Base-by-base conservation (phyloP, 2,888 invertebrate genomes). In the Halictus quadricinctus region DNA sequence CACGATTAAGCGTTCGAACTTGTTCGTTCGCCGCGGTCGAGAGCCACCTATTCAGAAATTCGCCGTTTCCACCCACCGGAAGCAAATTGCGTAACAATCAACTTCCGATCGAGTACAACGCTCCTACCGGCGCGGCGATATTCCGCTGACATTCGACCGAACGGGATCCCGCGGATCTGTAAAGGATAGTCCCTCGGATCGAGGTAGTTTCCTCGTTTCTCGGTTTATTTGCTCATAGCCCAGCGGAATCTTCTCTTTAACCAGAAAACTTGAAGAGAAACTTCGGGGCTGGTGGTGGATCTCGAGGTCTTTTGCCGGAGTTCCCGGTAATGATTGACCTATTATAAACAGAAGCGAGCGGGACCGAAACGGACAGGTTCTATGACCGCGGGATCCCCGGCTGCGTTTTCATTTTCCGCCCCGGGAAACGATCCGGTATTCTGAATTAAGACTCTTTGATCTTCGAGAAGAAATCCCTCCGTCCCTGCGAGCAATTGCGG, bases 301-400 rank as follows among this genome's bases (percentile, higher is more conserved):
- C 60, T 41, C 18, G 41, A 54, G 41, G 41, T 50, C 76, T 15
- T 48, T 43, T n/a, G 25, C 25, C 18, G 25, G 54, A 78, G 41
- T 54, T 48, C 18, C 48, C 69, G 54, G 46, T 54, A 58, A 76
- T 72, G 76, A 76, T 72, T 73, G 76, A 76, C 72, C 60, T n/a
- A 76, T 81, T 76, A 70, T 83, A 81, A 83, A 76, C 58, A 83
- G 76, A 76, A 48, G 29, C 48, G 48, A 54, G 29, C 54, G 15
- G 29, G 69, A 36, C n/a, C 64, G 10, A n/a, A n/a, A 69, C 36
- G 41, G 66, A 58, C 18, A 13, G 21, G 18, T 29, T 46, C 13
- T 2, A 46, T n/a, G 36, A 58, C 69, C 25, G 0, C 29, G 29
- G n/a, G 3, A 13, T 64, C 4, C 21, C 21, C 10, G n/a, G 41